A percentile compares a stretch with the other conserved stretches of the same genome.
Evolutionary conservation across 2,888 invertebrate genomes (phyloP).

Genomic region (Agonum fuliginosum): DNA sequence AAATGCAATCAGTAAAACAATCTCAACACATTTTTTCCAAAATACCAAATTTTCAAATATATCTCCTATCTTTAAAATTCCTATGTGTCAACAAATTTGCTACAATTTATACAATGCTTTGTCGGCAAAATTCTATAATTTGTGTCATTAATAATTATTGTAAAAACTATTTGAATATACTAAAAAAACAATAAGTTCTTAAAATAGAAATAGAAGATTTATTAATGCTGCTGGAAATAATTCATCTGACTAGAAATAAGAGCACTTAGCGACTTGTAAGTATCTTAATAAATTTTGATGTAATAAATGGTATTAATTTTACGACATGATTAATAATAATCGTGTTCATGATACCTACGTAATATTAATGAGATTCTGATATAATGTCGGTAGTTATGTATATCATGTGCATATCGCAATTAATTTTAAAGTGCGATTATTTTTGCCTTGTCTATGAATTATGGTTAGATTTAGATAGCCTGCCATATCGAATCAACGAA

Average conservation of each 20-base stretch:
- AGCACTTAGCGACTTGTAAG: conserved; percentile 34
- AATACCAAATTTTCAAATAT: conserved; percentile 2
- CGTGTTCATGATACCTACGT: conserved; percentile 30
- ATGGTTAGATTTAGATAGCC: conserved; percentile 1
- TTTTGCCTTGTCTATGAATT: conserved; percentile 34
- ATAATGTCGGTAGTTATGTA: conserved; percentile 54
- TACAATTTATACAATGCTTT: conserved; percentile 35
- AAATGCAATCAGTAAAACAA: background rate
- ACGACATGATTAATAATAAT: conserved; percentile 55
- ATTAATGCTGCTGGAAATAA: background rate
- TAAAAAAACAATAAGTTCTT: conserved; percentile 3
- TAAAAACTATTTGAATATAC: background rate
- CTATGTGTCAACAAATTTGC: conserved; percentile 16
- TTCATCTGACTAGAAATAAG: conserved; percentile 15
- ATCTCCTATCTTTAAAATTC: conserved; percentile 1
- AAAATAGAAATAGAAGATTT: background rate
- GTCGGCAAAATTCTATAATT: conserved; percentile 3
- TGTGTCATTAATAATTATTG: conserved; percentile 12
- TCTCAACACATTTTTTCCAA: background rate
- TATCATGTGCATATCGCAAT: conserved; percentile 36
- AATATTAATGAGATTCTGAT: conserved; percentile 54
- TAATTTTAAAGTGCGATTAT: conserved; percentile 42
- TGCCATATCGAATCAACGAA: background rate
- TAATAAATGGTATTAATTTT: conserved; percentile 54
- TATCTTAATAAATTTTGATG: conserved; percentile 52